Conservation (phyloP, 2,113 vertebrate genomes). For the Astatoreochromis straeleni region DNA sequence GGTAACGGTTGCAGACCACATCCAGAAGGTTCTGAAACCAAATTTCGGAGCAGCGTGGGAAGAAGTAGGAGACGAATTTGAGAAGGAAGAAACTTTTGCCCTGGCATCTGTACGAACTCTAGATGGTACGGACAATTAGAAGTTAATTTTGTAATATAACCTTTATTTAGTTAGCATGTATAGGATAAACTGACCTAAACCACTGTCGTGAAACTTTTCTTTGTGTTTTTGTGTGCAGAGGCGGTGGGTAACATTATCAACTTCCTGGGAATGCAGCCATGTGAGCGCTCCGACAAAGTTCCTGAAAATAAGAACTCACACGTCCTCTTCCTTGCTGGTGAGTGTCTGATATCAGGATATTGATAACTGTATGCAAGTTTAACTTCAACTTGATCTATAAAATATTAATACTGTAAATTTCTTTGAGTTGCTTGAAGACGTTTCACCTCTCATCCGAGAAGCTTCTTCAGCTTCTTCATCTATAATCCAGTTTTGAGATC, state of each 20-base stretch:
- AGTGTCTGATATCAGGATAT: neutral
- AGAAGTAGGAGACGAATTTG: slow-evolving; percentile 90
- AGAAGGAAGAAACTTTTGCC: slow-evolving; percentile 97
- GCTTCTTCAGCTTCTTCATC: neutral
- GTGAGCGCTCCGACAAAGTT: slow-evolving; percentile 95
- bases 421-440: neutral
- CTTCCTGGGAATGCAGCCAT: slow-evolving; percentile 98
- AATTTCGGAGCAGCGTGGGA: slow-evolving; percentile 97
- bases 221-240: slow-evolving; percentile 68
- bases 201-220: neutral
- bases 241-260: slow-evolving; percentile 92
- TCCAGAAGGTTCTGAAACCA: slow-evolving; percentile 92
- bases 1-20: slow-evolving; percentile 89
- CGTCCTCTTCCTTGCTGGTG: slow-evolving; percentile 89
- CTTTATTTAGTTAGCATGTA: neutral
- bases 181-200: neutral
- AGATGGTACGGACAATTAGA: slow-evolving; percentile 71
- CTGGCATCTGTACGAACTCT: slow-evolving; percentile 89
- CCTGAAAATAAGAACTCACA: slow-evolving; percentile 97
- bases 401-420: neutral
- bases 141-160: neutral
- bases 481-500: neutral
- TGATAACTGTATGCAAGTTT: neutral
- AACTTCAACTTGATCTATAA: neutral
- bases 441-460: neutral